Base-by-base conservation (phyloP, 1,140 invertebrate species). In the Aleiodes sp. region DNA sequence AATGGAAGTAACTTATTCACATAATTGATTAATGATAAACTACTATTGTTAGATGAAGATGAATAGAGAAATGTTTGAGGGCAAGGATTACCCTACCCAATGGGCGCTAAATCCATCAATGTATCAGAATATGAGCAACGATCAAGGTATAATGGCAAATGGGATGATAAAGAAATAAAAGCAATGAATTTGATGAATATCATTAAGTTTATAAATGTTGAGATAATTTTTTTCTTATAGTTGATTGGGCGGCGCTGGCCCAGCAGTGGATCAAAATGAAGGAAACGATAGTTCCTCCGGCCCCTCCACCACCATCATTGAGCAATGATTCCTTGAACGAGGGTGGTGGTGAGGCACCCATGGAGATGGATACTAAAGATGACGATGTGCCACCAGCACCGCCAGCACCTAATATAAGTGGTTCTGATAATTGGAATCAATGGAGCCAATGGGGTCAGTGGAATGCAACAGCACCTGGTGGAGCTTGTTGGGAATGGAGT, bases 231-330 rank as follows among this genome's bases (percentile, higher is more conserved):
- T n/a, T n/a, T n/a, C n/a, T 82, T 83, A 28, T 78, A 90, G 96
- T 98, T 63, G 96, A 98, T 84, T 98, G 97, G 96, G 96, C 96
- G 29, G 91, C 94, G 63, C 84, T 98, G 73, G 96, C 97, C 14
- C 96, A 98, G 78, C 96, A 98, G 90, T 98, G 97, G 97, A 98
- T 98, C 71, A 93, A 94, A 80, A 97, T 98, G 94, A 96, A 97
- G 79, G 95, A 96, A 81, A 88, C 90, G 14, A 86, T 87, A 37
- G 88, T 88, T 1, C 88, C 88, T 16, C 84, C 88, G 43, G 85
- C 87, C 68, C 88, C 88, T 14, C 83, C 87, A 16, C 82, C 84
- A 70, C 88, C 87, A 67, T 79, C 78, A 4, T 83, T 89, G 0
- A 56, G 65, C 28, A 76, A 73, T 46, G 70, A 75, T 14, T 71